Evolutionary conservation across 2,113 vertebrate species (phyloP), one percentile per base, ranked within the genome.

Genomic region (Paracyprichromis sp.): DNA sequence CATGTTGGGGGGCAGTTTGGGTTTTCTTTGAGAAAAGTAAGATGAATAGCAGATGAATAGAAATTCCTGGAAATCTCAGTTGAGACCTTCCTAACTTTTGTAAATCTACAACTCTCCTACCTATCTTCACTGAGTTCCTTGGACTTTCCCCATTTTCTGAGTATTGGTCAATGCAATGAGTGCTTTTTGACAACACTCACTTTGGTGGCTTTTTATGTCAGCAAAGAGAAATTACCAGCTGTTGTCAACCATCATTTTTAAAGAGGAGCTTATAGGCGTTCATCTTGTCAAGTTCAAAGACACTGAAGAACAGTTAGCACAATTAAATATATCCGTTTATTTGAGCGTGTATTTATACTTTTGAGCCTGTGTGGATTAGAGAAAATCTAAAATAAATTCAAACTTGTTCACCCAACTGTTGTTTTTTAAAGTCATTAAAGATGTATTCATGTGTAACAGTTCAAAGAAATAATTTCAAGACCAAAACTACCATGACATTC

Each of bases 381-480:
- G 63, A 69, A 69, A 69, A 21, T 9, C n/a, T 21, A 6, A 38
- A 66, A n/a, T n/a, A 40, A 40, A 69, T 1, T 40, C 63, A 69
- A 40, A 69, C 7, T 40, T 21, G 11, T 21, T n/a, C 6, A n/a
- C 2, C 17, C 3, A 38, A 38, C 4, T 66, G 0, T 34, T 0
- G 29, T 34, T 40, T 40, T 40, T 13, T 8, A 21, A 69, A 40
- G 36, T 69, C 36, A 69, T 69, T 24, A 40, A 69, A 69, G 63
- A 69, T 40, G 3, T 9, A 21, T 69, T 21, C 12, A 7, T 10
- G 16, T 61, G 57, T 34, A 69, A 40, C 36, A 40, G 36, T 69
- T 40, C 19, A 69, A 69, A 21, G 11, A 69, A 40, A 69, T n/a
- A n/a, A 66, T 69, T 69, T 38, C 19, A 66, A 8, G 61, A 38